Evolutionary conservation across 2,888 invertebrate genomes (phyloP).

Genomic region (Cerastis rubricosa): DNA sequence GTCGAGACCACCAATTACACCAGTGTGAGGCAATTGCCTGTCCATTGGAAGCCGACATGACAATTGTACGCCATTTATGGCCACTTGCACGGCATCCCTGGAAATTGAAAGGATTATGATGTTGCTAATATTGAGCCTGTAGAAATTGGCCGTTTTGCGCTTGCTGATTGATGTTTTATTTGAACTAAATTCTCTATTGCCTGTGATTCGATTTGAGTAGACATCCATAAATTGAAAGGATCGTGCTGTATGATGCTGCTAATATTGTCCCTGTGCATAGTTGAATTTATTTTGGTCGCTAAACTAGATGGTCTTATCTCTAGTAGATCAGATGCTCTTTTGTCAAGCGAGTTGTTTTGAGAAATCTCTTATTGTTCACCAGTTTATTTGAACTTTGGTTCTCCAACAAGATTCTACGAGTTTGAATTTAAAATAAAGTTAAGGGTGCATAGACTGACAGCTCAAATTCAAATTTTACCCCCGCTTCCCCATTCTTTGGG

Average conservation of each 20-base stretch:
- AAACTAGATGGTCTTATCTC: not conserved
- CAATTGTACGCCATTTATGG: slow-evolving; percentile 78
- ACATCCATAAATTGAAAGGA: slow-evolving; percentile 65
- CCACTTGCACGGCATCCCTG: slow-evolving; percentile 75
- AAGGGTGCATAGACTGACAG: no score
- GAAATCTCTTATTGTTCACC: not conserved
- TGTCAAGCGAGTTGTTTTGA: not conserved
- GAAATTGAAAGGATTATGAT: slow-evolving; percentile 51
- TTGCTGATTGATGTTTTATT: not conserved
- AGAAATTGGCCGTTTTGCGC: slow-evolving; percentile 6
- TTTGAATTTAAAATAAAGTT: not conserved
- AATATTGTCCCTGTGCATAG: not conserved
- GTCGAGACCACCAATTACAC: slow-evolving; percentile 76
- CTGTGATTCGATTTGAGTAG: not conserved
- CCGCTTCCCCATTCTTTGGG: no score
- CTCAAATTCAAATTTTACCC: no score
- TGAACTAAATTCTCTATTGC: not conserved
- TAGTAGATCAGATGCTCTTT: not conserved
- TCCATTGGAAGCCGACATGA: slow-evolving; percentile 66
- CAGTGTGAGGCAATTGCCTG: slow-evolving; percentile 78
- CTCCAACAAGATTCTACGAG: not conserved
- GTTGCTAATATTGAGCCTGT: slow-evolving; percentile 26
- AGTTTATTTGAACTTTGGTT: not conserved
- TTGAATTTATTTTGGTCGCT: not conserved
- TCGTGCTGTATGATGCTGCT: slow-evolving; percentile 19